Evolutionary conservation across 1,140 invertebrate species (phyloP), one percentile per base, ranked within the genome.

Genomic region (Pomacea maculata): DNA sequence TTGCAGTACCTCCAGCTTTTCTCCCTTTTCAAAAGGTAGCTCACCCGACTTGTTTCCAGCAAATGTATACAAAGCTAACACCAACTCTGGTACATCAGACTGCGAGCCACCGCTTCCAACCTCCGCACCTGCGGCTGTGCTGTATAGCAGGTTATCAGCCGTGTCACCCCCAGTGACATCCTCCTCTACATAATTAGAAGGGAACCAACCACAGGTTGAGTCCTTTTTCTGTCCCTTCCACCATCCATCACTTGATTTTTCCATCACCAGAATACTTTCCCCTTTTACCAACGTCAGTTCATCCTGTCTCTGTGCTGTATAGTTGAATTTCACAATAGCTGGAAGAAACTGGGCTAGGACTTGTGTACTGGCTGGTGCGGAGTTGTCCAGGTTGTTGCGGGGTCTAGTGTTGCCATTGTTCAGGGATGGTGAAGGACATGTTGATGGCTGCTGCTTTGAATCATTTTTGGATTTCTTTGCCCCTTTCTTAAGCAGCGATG

Each of bases 171-270:
- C 57, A 64, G 83, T 82, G n/a, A 86, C 87, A 90, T 98, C 97
- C 92, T 98, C 96, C 90, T 97, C 96, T 73, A 97, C 97, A 92
- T 99, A 99, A 93, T 99, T 99, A 65, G 97, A 98, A 29, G 98
- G 98, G 92, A 99, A 99, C 98, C 98, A 95, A 81, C 98, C 98
- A 85, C 94, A 94, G 86, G 93, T 94, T 25, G 84, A 82, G 67
- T 87, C 85, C 17, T 81, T 83, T 77, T 90, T 90, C 74, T 86
- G 80, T 55, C 98, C 98, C 88, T 97, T 94, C 98, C 98, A 99
- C 98, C 98, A 99, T 57, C 98, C 99, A 93, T 99, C 99, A 84
- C 97, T 98, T 85, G 97, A 98, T 92, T 99, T 99, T 92, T 99
- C 98, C 80, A 99, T 92, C 83, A 99, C 99, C 80, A 97, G 93